A percentile compares a stretch with the other conserved stretches of the same genome.
Conservation (phyloP, 2,113 vertebrate genomes). For the Euleptes europaea region DNA sequence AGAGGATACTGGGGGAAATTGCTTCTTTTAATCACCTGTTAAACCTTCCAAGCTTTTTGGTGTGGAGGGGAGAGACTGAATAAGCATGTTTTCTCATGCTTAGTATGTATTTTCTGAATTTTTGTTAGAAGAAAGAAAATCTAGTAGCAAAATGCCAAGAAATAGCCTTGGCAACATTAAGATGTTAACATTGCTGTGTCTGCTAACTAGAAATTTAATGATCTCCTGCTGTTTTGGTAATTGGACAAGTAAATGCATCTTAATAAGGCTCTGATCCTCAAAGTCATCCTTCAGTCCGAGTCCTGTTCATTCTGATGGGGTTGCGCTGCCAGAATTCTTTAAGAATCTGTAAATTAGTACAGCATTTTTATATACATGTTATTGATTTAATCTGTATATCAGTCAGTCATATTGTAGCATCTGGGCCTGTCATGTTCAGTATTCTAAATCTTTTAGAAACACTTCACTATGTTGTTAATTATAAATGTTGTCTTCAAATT, state of each 20-base stretch:
- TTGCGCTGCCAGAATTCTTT: conserved; percentile 18
- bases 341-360: conserved; percentile 65
- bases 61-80: no score
- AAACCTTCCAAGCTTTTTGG: not conserved
- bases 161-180: conserved; percentile 77
- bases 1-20: not conserved
- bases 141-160: conserved; percentile 75
- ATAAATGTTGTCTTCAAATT: conserved; percentile 38
- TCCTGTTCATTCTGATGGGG: conserved; percentile 21
- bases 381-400: conserved; percentile 56
- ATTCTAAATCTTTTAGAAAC: conserved; percentile 46
- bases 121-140: conserved; percentile 60
- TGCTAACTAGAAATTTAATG: conserved; percentile 87
- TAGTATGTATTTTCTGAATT: conserved; percentile 47
- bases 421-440: conserved; percentile 32
- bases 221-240: conserved; percentile 99
- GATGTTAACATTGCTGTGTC: conserved; percentile 76
- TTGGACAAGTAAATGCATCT: conserved; percentile 98
- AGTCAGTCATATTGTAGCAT: conserved; percentile 56
- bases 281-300: conserved; percentile 22
- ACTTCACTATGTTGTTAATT: conserved; percentile 47
- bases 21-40: not conserved
- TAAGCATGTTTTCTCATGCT: not conserved
- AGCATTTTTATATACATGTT: conserved; percentile 64
- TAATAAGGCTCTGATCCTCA: conserved; percentile 66